Evolutionary conservation across 2,797 vertebrate genomes (phyloP), one percentile per base, ranked within the genome.

Genomic region (Lepilemur ruficaudatus): DNA sequence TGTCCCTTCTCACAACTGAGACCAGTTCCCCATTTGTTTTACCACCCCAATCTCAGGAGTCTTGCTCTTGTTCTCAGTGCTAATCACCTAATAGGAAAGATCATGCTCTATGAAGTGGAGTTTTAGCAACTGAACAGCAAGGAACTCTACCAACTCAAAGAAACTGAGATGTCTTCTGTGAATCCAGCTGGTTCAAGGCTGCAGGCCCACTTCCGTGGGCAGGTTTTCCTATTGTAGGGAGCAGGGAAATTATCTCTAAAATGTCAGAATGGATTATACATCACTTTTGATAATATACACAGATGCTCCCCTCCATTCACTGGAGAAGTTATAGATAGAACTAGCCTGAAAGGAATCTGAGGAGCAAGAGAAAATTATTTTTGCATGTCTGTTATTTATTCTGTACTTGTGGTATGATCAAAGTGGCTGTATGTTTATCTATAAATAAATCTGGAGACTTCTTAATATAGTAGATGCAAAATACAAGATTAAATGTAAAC

Each of bases 171-270:
- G 32, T 67, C 57, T 67, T 89, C 93, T 95, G 48, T 86, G 83
- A 95, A 93, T 98, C 80, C 91, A 93, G 52, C 65, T 93, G 89
- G 86, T 95, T 96, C 84, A 95, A 96, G 91, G 86, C 73, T 95
- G 23, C 79, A 96, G 69, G 46, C 87, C 32, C 80, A 97, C 61
- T 89, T 94, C 86, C 65, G 59, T 83, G 88, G 70, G 41, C 50
- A 89, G 50, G 41, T 85, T 59, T 96, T 79, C 91, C 35, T 82
- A 76, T 65, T n/a, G 32, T 52, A 95, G 70, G 86, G 93, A 97
- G 92, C 67, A 48, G 75, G 2, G 22, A 95, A 95, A 59, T 79
- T 94, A 48, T 79, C 80, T 82, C 93, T 95, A 96, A 96, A 70
- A 70, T 89, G 94, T 72, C 76, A 82, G 38, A 94, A 86, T 93